Percentiles rank a stretch among this genome's conserved stretches.
Conservation (phyloP, 2,797 vertebrate species). For the Pantherophis vulpinus region DNA sequence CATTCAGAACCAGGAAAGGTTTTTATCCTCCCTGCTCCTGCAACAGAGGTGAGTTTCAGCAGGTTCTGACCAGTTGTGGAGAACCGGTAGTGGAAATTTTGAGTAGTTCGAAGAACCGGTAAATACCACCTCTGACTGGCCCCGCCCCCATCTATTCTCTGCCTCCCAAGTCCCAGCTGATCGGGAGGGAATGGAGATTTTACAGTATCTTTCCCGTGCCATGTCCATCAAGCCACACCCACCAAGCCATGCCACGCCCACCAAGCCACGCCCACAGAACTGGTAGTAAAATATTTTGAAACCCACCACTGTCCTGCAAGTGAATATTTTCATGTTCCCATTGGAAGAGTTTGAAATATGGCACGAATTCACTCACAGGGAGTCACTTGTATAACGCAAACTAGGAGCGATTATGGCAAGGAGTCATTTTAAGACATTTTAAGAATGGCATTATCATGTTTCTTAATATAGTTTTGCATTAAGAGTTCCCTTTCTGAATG, state of each 20-base stretch:
- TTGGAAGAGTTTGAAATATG: not conserved
- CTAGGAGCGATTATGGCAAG: not conserved
- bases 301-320: not conserved
- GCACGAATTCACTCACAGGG: not conserved
- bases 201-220: too few species aligned
- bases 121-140: too few species aligned
- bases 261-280: too few species aligned
- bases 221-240: too few species aligned
- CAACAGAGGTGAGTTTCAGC: not conserved
- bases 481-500: constrained; percentile 13
- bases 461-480: not conserved
- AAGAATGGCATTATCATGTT: not conserved
- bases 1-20: not conserved
- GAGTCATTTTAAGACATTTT: constrained; percentile 5
- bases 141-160: too few species aligned
- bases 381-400: not conserved
- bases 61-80: too few species aligned
- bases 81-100: too few species aligned
- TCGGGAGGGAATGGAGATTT: too few species aligned
- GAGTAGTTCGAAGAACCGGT: too few species aligned
- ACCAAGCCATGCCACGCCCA: too few species aligned
- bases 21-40: not conserved
- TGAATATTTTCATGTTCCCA: not conserved
- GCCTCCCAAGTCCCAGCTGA: too few species aligned
- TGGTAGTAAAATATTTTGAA: too few species aligned